Evolutionary conservation across 2,113 vertebrate species (phyloP).

Genomic region (Dolichotis patagonum): DNA sequence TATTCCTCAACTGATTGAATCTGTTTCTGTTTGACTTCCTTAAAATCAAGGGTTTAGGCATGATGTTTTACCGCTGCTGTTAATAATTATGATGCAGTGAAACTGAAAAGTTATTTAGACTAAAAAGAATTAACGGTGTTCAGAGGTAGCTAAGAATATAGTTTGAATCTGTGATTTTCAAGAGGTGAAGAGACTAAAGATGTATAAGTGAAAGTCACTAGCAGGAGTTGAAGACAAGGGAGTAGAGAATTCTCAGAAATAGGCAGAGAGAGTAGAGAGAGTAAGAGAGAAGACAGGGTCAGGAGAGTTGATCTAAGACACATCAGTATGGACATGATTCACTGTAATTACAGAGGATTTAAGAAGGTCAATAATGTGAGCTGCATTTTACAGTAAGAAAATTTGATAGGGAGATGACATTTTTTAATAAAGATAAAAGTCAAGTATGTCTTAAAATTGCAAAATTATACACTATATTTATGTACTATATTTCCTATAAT

Average conservation of each 20-base stretch:
- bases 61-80: not conserved
- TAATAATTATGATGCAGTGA: not conserved
- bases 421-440: not conserved
- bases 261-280: not conserved
- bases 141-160: not conserved
- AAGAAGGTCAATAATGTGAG: not conserved
- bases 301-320: not conserved
- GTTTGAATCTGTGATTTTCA: not conserved
- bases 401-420: not conserved
- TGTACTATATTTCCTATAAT: not conserved
- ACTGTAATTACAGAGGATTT: not conserved
- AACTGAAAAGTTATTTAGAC: not conserved
- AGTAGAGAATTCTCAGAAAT: accelerated
- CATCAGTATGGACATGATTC: not conserved
- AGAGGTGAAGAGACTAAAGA: not conserved
- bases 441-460: not conserved
- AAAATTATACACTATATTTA: not conserved
- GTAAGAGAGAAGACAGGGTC: not conserved
- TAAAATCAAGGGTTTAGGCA: not conserved
- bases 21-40: not conserved
- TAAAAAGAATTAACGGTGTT: not conserved
- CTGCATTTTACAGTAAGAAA: not conserved
- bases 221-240: not conserved
- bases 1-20: not conserved
- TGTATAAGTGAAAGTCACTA: not conserved